Evolutionary conservation across 2,888 invertebrate species (phyloP), one percentile per base, ranked within the genome.

Genomic region (Zygaena filipendulae): DNA sequence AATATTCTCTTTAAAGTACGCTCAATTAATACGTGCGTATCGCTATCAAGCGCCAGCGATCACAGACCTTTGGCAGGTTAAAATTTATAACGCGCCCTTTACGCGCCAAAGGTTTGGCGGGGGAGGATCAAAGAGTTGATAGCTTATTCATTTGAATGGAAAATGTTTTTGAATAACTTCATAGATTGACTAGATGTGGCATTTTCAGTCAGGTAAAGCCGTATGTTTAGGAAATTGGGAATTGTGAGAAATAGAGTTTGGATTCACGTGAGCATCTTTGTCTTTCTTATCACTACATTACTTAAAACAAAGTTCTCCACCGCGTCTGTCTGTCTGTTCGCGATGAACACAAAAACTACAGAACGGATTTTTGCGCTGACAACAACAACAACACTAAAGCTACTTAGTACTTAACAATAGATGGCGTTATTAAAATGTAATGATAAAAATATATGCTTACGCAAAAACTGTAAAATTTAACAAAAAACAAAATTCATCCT

Each of bases 81-180:
- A 57, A 54, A 57, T 62, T 56, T 68, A 59, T 60, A 59, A 59
- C 53, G 57, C n/a, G n/a, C n/a, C n/a, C n/a, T n/a, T n/a, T n/a
- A n/a, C n/a, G n/a, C 51, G 44, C 49, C 58, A 60, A 60, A 56
- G 62, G 61, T 57, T 57, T 52, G 50, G 43, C 40, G 34, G 36
- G 48, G 48, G 47, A 46, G 50, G 61, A 70, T 74, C 70, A 72
- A 71, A 72, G 72, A 56, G 49, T 37, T 49, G 50, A 55, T 60
- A 47, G 59, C 55, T 60, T 59, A 60, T 61, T 59, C 62, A 63
- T 68, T 61, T 59, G 50, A 57, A 56, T 56, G 58, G 59, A 59
- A 60, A 59, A 62, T 54, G 47, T 55, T 48, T 41, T 40, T 40
- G 40, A 40, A 16, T 16, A 5, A 7, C 21, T 22, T 12, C 25